A percentile compares a stretch with the other conserved stretches of the same genome.
These are phyloP conservation scores for Monochamus alternatus DNA, from an alignment of 2,888 invertebrate species.

Conservation along the genomic window DNA sequence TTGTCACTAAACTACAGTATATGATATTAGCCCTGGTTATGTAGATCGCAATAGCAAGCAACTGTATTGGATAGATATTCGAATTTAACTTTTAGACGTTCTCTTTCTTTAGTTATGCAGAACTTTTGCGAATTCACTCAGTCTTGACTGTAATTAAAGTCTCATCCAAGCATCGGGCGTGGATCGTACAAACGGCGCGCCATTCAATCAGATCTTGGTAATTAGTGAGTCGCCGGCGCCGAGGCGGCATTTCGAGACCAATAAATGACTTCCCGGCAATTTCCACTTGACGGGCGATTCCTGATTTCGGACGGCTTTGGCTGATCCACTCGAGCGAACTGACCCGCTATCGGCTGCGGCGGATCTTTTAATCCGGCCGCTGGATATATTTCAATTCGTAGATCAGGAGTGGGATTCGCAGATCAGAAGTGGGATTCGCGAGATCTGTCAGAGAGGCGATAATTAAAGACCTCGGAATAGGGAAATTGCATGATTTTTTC, in stretches of 20 bases:
- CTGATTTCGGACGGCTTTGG: slow-evolving; percentile 44
- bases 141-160: neutral
- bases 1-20: too few relatives aligned
- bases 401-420: slow-evolving; percentile 37
- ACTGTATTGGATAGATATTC: too few relatives aligned
- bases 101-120: too few relatives aligned
- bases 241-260: slow-evolving; percentile 18
- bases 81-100: too few relatives aligned
- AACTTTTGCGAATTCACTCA: neutral
- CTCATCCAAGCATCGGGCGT: neutral
- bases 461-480: slow-evolving; percentile 13
- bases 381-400: slow-evolving; percentile 34
- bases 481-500: too few relatives aligned
- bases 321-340: slow-evolving; percentile 49
- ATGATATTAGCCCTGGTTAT: too few relatives aligned
- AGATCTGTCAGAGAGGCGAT: slow-evolving; percentile 1
- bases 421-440: slow-evolving; percentile 7
- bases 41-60: too few relatives aligned
- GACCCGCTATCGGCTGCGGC: slow-evolving; percentile 49
- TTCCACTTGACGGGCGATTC: slow-evolving; percentile 45
- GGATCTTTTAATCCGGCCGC: slow-evolving; percentile 33
- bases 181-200: slow-evolving; percentile 1
- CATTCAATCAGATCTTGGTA: slow-evolving; percentile 17
- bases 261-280: slow-evolving; percentile 39
- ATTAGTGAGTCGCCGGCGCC: slow-evolving; percentile 31